Evolutionary conservation across 2,888 invertebrate genomes (phyloP).

Genomic region (Rhabditoides inermis): DNA sequence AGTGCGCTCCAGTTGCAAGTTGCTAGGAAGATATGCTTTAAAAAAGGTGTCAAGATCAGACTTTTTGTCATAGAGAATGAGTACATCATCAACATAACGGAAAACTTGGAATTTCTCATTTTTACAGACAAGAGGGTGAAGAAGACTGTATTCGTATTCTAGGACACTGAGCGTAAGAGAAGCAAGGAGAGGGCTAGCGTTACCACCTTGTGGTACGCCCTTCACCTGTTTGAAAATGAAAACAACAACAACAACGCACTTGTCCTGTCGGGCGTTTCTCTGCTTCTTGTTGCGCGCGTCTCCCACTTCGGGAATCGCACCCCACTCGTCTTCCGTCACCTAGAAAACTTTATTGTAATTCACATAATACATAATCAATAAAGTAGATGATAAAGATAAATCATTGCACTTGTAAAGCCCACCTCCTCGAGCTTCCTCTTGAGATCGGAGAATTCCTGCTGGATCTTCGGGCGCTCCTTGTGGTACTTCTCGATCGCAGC

Average conservation of each 20-base stretch:
- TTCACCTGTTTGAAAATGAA: too few species aligned
- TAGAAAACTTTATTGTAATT: conserved; percentile 6
- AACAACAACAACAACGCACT: conserved; percentile 55
- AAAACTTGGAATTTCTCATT: too few species aligned
- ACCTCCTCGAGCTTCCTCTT: conserved; percentile 65
- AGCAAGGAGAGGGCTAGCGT: too few species aligned
- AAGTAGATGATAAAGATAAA: background rate
- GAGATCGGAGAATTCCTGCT: conserved; percentile 95
- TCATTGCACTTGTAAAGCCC: background rate
- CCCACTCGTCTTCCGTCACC: conserved; percentile 81
- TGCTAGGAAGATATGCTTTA: too few species aligned
- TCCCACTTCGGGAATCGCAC: conserved; percentile 95
- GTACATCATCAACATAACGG: too few species aligned
- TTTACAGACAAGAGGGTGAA: too few species aligned
- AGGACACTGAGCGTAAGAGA: too few species aligned
- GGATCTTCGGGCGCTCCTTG: conserved; percentile 95
- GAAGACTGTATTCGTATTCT: too few species aligned
- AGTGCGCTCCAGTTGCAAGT: too few species aligned
- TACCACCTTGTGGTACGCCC: too few species aligned
- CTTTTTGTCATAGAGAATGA: too few species aligned
- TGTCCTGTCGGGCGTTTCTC: conserved; percentile 85
- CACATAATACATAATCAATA: background rate
- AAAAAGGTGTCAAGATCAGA: too few species aligned
- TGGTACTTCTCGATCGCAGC: conserved; percentile 87
- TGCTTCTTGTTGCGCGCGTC: conserved; percentile 93